A percentile compares a stretch with the other conserved stretches of the same genome.
Conservation (phyloP, 2,797 vertebrate genomes). For the Amniataba percoides region DNA sequence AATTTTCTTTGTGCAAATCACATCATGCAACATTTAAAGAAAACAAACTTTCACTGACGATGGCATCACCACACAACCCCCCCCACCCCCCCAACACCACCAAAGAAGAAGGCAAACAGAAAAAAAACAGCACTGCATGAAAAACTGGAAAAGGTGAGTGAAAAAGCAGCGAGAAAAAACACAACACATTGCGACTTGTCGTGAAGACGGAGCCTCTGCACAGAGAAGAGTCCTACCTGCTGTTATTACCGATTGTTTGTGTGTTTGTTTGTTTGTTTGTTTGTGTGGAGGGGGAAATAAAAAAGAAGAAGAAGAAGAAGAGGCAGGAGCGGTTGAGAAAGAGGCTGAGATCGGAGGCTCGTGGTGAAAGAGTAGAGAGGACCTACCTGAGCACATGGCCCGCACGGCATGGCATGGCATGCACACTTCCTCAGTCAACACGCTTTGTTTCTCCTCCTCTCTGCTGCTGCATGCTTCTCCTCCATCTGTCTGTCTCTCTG, state of each 20-base stretch:
- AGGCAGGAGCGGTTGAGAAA: neutral
- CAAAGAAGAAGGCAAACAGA: too few species aligned
- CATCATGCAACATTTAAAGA: conserved; percentile 28
- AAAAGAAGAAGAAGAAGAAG: too few species aligned
- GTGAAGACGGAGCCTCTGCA: neutral
- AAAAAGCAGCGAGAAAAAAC: conserved; percentile 8
- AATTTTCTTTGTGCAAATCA: conserved; percentile 21
- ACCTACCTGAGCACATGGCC: conserved; percentile 87
- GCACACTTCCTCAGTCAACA: conserved; percentile 79
- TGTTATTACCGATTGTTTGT: neutral
- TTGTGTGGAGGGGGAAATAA: too few species aligned
- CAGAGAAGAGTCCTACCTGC: conserved; percentile 36
- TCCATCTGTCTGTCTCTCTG: conserved; percentile 73
- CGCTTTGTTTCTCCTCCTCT: conserved; percentile 80
- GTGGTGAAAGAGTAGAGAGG: conserved; percentile 41
- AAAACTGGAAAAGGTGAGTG: neutral
- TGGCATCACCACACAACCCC: neutral
- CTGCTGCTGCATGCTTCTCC: conserved; percentile 70
- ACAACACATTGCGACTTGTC: neutral
- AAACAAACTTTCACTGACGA: conserved; percentile 21
- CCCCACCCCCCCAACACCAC: too few species aligned
- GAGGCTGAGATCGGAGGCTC: conserved; percentile 1
- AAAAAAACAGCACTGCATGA: neutral
- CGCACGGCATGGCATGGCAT: conserved; percentile 51
- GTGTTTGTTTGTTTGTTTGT: neutral